phyloP scores from a whole-genome alignment of 1,140 invertebrate species.

The Polypedilum vanderplanki region DNA sequence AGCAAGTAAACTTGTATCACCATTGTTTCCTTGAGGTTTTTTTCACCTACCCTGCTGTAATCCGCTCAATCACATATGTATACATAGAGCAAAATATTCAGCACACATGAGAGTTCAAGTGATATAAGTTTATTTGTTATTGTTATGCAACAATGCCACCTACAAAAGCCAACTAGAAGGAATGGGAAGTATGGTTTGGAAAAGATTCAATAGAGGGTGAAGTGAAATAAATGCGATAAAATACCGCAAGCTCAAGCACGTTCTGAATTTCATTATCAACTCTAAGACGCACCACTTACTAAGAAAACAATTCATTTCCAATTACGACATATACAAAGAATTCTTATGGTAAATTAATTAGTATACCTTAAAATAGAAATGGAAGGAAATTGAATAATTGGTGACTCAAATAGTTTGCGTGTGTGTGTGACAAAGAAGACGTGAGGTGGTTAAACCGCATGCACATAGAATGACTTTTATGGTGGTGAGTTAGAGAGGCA shows the following conservation, averaged over 20 bases:
- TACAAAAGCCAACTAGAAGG: too few relatives aligned
- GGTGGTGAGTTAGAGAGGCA: neutral
- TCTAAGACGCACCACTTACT: neutral
- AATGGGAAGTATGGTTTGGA: too few relatives aligned
- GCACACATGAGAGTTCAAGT: neutral
- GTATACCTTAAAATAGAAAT: neutral
- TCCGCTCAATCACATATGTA: neutral
- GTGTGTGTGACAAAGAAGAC: too few relatives aligned
- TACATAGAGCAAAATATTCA: too few relatives aligned
- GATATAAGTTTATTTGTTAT: conserved; percentile 8
- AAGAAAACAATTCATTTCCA: conserved; percentile 9
- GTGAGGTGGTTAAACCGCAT: too few relatives aligned
- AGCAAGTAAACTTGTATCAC: too few relatives aligned
- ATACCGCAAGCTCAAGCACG: neutral
- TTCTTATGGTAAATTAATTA: neutral
- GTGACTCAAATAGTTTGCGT: neutral
- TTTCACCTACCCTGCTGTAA: neutral
- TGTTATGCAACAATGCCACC: neutral
- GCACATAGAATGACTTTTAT: neutral
- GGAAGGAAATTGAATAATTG: conserved; percentile 25
- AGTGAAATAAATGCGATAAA: too few relatives aligned
- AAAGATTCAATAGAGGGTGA: too few relatives aligned
- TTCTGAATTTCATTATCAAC: neutral
- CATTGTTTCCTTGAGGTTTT: neutral
- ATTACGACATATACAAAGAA: neutral